Conservation (phyloP, 2,113 vertebrate species). For the Alethe diademata region DNA sequence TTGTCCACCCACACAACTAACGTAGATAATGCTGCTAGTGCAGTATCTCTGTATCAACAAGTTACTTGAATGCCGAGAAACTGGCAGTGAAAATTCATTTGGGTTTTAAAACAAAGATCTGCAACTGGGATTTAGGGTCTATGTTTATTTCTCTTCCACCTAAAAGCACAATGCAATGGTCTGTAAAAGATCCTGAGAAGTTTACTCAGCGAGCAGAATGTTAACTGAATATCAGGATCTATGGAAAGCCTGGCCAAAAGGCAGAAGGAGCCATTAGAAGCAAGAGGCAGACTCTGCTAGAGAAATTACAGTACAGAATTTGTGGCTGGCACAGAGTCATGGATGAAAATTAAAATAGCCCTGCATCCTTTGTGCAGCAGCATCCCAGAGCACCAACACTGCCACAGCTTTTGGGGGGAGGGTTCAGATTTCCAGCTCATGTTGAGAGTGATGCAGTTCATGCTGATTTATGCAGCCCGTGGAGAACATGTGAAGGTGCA, state of each 20-base stretch:
- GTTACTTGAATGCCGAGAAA: background rate
- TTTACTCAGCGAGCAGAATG: background rate
- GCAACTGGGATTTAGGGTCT: background rate
- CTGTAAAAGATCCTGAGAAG: background rate
- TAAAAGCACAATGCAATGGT: background rate
- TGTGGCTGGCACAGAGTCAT: background rate
- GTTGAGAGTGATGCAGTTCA: rapidly evolving
- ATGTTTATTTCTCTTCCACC: background rate
- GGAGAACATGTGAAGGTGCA: background rate
- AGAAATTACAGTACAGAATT: background rate
- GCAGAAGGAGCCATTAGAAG: background rate
- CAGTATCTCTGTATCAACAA: background rate
- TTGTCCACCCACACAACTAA: background rate
- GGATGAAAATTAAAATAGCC: background rate
- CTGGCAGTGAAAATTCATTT: background rate
- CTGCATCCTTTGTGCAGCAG: background rate
- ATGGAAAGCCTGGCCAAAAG: background rate
- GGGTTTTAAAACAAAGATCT: background rate
- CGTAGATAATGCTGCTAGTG: background rate
- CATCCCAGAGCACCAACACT: background rate
- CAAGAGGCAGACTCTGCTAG: background rate
- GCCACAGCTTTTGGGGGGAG: rapidly evolving
- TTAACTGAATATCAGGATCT: background rate
- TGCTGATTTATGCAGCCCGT: background rate
- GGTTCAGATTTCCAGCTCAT: rapidly evolving